phyloP scores from a whole-genome alignment of 2,113 vertebrate species.

The Lasiurus borealis region DNA sequence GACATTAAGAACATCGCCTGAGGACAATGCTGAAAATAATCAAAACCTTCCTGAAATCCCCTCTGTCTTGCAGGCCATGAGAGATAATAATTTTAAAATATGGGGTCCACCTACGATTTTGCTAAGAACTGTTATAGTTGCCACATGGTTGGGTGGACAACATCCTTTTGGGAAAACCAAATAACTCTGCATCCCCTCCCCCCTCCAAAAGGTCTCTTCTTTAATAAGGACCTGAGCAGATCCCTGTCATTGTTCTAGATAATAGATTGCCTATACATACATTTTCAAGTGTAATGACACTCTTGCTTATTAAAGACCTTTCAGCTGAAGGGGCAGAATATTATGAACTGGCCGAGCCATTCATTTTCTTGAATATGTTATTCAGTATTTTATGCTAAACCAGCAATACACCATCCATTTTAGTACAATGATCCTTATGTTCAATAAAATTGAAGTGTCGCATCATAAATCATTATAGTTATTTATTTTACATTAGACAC shows the following conservation, averaged over 20 bases:
- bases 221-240: conserved; percentile 84
- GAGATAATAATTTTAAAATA: conserved; percentile 14
- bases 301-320: conserved; percentile 93
- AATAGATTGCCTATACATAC: conserved; percentile 90
- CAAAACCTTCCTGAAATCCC: conserved; percentile 23
- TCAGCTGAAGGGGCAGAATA: conserved; percentile 92
- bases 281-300: conserved; percentile 92
- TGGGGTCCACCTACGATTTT: not conserved
- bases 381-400: conserved; percentile 94
- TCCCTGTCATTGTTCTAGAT: conserved; percentile 89
- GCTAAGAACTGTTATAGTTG: conserved; percentile 12
- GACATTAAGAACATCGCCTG: not conserved
- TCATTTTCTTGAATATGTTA: conserved; percentile 92
- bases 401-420: conserved; percentile 93
- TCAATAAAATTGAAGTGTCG: conserved; percentile 93
- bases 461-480: conserved; percentile 92
- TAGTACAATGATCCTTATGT: conserved; percentile 94
- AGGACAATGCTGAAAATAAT: conserved; percentile 31
- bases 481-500: conserved; percentile 94
- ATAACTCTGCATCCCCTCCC: conserved; percentile 74
- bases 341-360: conserved; percentile 92
- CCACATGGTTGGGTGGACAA: conserved; percentile 54
- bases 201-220: conserved; percentile 79
- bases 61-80: conserved; percentile 34
- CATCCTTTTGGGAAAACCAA: conserved; percentile 67